Evolutionary conservation across 2,888 invertebrate species (phyloP).

Genomic region (Sminthurinus aureus): DNA sequence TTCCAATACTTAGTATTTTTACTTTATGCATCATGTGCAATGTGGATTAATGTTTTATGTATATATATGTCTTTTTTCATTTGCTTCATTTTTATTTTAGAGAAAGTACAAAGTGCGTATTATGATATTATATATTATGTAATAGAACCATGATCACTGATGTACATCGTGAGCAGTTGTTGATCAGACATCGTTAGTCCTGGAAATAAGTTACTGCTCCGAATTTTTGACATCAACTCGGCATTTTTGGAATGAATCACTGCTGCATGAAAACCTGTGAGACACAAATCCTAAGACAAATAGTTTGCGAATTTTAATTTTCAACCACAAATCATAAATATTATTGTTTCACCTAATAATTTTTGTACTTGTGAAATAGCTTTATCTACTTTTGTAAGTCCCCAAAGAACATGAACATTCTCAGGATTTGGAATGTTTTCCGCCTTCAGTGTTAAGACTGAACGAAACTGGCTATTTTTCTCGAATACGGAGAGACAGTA

Average conservation of each 20-base stretch:
- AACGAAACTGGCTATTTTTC: constrained; percentile 40
- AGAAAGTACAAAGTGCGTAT: background rate
- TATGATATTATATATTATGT: background rate
- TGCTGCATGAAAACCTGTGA: constrained; percentile 50
- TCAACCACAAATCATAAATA: too few species aligned
- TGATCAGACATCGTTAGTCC: constrained; percentile 15
- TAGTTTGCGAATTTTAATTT: too few species aligned
- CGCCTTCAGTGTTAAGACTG: constrained; percentile 42
- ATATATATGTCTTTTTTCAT: too few species aligned
- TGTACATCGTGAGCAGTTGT: constrained; percentile 24
- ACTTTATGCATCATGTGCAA: too few species aligned
- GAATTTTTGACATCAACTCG: constrained; percentile 24
- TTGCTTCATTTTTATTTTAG: too few species aligned
- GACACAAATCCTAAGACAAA: constrained; percentile 46
- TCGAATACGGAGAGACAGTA: constrained; percentile 55
- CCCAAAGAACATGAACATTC: constrained; percentile 52
- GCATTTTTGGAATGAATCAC: constrained; percentile 49
- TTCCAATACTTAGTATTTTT: too few species aligned
- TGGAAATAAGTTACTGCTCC: constrained; percentile 10
- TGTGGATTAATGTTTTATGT: too few species aligned
- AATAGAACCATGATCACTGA: constrained; percentile 23
- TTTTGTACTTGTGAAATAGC: background rate
- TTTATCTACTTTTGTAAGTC: constrained; percentile 49
- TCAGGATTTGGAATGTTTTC: constrained; percentile 35
- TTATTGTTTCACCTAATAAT: too few species aligned